phyloP scores from a whole-genome alignment of 2,797 vertebrate genomes.

The Cottoperca gobio region DNA sequence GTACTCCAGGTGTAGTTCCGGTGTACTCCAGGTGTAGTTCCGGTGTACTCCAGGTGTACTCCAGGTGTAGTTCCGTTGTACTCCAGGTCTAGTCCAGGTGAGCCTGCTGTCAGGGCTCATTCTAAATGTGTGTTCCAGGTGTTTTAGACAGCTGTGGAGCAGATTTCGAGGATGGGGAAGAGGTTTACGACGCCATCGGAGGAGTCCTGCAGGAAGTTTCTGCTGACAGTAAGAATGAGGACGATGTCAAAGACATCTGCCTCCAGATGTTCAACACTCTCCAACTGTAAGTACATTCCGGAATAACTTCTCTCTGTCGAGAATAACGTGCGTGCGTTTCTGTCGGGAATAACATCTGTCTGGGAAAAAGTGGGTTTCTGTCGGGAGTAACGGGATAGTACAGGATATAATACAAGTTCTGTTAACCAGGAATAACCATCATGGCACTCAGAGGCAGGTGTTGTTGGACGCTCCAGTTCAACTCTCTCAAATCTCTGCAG shows the following conservation, averaged over 20 bases:
- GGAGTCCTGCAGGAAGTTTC: slow-evolving; percentile 93
- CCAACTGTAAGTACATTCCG: slow-evolving; percentile 83
- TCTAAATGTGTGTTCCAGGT: slow-evolving; percentile 74
- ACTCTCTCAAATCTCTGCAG: slow-evolving; percentile 88
- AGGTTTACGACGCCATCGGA: slow-evolving; percentile 95
- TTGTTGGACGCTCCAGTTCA: slow-evolving; percentile 93
- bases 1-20: too few species aligned
- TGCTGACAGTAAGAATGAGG: slow-evolving; percentile 91
- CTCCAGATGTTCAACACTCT: slow-evolving; percentile 95
- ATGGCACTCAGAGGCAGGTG: slow-evolving; percentile 80
- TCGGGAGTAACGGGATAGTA: not conserved
- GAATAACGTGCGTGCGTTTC: not conserved
- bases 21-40: too few species aligned
- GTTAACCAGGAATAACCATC: slow-evolving; percentile 72
- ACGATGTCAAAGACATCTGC: slow-evolving; percentile 92
- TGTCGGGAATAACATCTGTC: not conserved
- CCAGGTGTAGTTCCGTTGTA: too few species aligned
- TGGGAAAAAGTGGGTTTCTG: not conserved
- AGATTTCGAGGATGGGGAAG: slow-evolving; percentile 95
- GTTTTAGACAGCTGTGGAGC: slow-evolving; percentile 89
- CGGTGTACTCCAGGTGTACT: too few species aligned
- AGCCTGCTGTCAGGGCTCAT: too few species aligned
- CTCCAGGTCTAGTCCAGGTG: too few species aligned
- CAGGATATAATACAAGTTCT: too few species aligned
- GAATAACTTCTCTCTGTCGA: not conserved